These are phyloP conservation scores for Vidua macroura DNA, from an alignment of 2,113 vertebrate species.

Conservation along the genomic window DNA sequence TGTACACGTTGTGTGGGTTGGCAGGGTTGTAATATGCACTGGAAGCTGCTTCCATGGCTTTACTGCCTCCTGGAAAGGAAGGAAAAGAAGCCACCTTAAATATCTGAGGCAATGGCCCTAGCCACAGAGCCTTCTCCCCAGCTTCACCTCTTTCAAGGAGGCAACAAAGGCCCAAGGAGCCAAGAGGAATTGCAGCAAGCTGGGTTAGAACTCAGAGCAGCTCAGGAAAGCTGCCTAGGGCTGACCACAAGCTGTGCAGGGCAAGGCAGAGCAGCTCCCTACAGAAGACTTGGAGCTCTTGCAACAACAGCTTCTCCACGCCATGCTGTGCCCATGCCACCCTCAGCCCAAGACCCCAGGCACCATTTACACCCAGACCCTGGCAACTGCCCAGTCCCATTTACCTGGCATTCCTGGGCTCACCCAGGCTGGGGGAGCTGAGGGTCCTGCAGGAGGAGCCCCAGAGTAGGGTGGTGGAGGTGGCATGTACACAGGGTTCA, in stretches of 20 bases:
- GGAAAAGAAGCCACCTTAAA: not conserved
- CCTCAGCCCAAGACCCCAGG: not conserved
- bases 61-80: constrained; percentile 71
- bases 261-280: not conserved
- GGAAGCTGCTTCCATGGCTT: constrained; percentile 84
- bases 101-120: not conserved
- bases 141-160: not conserved
- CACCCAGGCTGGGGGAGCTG: not conserved
- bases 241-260: not conserved
- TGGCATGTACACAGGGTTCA: constrained; percentile 73
- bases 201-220: not conserved
- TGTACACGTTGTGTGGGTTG: constrained; percentile 89
- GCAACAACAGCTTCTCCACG: not conserved
- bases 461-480: constrained; percentile 85
- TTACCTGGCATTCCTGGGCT: constrained; percentile 67
- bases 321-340: accelerated
- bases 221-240: not conserved
- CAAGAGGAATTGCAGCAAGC: not conserved
- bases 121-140: not conserved
- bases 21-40: constrained; percentile 88
- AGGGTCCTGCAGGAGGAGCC: constrained; percentile 40
- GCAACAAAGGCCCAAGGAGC: not conserved
- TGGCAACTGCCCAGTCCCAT: not conserved
- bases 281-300: not conserved
- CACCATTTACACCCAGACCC: not conserved